Evolutionary conservation across 2,888 invertebrate genomes (phyloP).

Genomic region (Lasioglossum malachurum): DNA sequence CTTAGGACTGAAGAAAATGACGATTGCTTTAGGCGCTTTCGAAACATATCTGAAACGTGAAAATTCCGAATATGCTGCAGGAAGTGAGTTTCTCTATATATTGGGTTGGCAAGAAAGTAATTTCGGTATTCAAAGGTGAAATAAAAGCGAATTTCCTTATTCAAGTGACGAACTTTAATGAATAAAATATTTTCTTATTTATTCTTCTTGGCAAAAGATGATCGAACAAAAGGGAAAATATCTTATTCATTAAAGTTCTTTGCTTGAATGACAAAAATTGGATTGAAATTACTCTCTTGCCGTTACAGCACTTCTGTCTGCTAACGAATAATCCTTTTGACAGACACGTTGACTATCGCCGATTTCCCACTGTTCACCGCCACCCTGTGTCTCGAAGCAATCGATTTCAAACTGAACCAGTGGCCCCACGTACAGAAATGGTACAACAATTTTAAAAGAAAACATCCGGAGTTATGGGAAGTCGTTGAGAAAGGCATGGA

Average conservation of each 20-base stretch:
- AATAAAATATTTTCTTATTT: too few species aligned
- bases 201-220: too few species aligned
- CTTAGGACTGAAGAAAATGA: conserved; percentile 89
- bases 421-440: conserved; percentile 88
- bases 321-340: conserved; percentile 35
- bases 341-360: conserved; percentile 90
- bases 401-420: conserved; percentile 88
- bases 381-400: conserved; percentile 91
- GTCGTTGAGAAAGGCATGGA: conserved; percentile 90
- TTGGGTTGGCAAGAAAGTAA: too few species aligned
- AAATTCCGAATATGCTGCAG: conserved; percentile 89
- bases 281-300: too few species aligned
- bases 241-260: too few species aligned
- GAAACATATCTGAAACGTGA: conserved; percentile 88
- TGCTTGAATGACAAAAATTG: too few species aligned
- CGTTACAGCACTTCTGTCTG: background rate
- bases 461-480: conserved; percentile 90
- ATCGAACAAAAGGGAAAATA: too few species aligned
- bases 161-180: too few species aligned
- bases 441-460: conserved; percentile 90
- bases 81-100: conserved; percentile 81
- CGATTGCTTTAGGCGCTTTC: conserved; percentile 88
- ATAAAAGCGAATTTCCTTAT: too few species aligned
- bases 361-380: conserved; percentile 91
- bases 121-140: too few species aligned